These are phyloP conservation scores for Drosophila suzukii DNA, from an alignment of 1,140 invertebrate genomes.

Conservation along the genomic window DNA sequence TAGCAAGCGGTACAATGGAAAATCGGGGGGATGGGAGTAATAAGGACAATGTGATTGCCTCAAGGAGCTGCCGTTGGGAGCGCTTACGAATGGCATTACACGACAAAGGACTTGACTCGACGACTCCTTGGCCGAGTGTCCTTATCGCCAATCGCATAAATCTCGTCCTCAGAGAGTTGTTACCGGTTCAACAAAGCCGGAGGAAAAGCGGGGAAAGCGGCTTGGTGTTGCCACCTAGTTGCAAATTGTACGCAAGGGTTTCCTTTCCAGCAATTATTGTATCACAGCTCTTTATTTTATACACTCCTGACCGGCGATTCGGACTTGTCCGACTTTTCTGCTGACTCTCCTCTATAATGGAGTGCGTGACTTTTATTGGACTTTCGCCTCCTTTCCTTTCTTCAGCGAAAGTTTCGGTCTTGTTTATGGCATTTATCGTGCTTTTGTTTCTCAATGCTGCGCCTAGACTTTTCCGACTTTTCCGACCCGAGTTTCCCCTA, in stretches of 20 bases:
- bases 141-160: slow-evolving; percentile 78
- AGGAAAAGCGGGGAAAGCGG: slow-evolving; percentile 3
- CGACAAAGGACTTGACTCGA: slow-evolving; percentile 46
- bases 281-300: slow-evolving; percentile 54
- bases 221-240: slow-evolving; percentile 71
- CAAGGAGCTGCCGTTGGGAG: slow-evolving; percentile 37
- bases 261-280: slow-evolving; percentile 68
- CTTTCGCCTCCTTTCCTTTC: slow-evolving; percentile 47
- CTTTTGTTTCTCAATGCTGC: slow-evolving; percentile 66
- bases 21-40: slow-evolving; percentile 1
- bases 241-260: slow-evolving; percentile 80
- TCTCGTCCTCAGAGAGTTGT: slow-evolving; percentile 79
- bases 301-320: slow-evolving; percentile 35
- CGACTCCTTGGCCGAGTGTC: slow-evolving; percentile 38
- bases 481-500: slow-evolving; percentile 23
- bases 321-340: slow-evolving; percentile 54
- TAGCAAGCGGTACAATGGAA: slow-evolving; percentile 1
- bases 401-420: slow-evolving; percentile 71
- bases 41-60: slow-evolving; percentile 63
- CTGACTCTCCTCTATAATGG: slow-evolving; percentile 66
- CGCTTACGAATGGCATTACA: slow-evolving; percentile 77
- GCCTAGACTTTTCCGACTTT: slow-evolving; percentile 19
- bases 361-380: slow-evolving; percentile 79
- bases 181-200: slow-evolving; percentile 53
- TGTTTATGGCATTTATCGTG: slow-evolving; percentile 81